Base-by-base conservation (phyloP, 30 jellyfish, hydroid and myxozoan species). In the Aurelia coerulea region DNA sequence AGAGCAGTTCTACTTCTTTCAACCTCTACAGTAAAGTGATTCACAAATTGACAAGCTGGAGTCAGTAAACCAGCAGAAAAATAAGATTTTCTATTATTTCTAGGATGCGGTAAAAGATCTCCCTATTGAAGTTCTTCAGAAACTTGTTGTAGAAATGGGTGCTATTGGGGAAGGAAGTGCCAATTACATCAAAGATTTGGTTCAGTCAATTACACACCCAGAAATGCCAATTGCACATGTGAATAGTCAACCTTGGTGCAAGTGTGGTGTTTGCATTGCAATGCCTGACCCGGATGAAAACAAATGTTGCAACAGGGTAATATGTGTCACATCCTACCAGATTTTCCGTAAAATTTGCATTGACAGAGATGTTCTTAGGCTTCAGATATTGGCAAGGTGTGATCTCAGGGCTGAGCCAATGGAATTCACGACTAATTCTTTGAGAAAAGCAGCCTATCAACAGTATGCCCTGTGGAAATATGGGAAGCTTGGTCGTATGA, bases 241-340 rank as follows among this genome's bases (percentile, higher is more conserved):
- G 35, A 34, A 67, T 7, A 67, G 78, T 73, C 73, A 39, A 19
- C 83, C 83, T 50, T 35, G 83, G 83, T 73, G 83, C 68, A 73
- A 73, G 15, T 73, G 83, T 73, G 83, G 83, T 73, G 29, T 73
- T 29, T 73, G 83, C 16, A 23, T 14, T 14, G 42, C 68, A 32
- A 73, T 35, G 83, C 83, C 83, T 18, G 68, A 42, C 23, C 68
- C 66, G 5, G 83, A 73, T 10, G 41, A 32, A 41, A 73, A 14
- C n/a, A 73, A 39, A 42, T 73, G 83, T 33, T 73, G 83, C 39
- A 33, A n/a, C 41, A 73, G 68, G 83, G 83, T 51, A 35, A 10
- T 73, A 35, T 73, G 83, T 73, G 68, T 73, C 9, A 39, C 83
- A 73, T 39, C 66, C 23, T 42, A 42, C 41, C 66, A 51, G 50